These are phyloP conservation scores for Oscheius onirici DNA, from an alignment of 2,888 invertebrate genomes.

Conservation along the genomic window DNA sequence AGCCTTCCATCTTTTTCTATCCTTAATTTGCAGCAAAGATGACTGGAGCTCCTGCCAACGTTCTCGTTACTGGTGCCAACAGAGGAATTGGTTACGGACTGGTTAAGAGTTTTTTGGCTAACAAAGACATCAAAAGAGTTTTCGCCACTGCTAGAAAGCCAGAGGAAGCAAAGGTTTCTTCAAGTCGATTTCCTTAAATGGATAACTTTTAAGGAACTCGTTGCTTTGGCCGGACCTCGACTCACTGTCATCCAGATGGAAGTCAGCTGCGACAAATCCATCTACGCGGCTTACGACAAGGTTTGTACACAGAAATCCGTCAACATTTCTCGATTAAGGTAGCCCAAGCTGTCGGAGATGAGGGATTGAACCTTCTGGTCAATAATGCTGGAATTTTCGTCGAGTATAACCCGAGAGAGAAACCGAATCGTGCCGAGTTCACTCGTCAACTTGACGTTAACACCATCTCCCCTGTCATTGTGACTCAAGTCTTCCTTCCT, in stretches of 20 bases:
- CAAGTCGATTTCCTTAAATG: too few species aligned
- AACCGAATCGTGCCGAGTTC: constrained; percentile 75
- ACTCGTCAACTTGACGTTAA: constrained; percentile 81
- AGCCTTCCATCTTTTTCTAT: neutral
- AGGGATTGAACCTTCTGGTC: constrained; percentile 40
- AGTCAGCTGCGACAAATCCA: constrained; percentile 36
- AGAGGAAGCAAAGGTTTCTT: constrained; percentile 19
- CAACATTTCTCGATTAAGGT: constrained; percentile 13
- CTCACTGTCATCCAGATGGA: constrained; percentile 42
- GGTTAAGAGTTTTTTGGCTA: constrained; percentile 21
- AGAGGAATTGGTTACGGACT: constrained; percentile 31
- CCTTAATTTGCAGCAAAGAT: neutral
- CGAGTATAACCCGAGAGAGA: neutral
- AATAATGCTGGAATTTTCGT: constrained; percentile 33
- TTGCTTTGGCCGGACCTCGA: constrained; percentile 29
- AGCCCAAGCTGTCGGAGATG: constrained; percentile 39
- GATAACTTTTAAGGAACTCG: constrained; percentile 33
- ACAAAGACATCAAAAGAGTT: constrained; percentile 29
- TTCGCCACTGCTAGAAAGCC: constrained; percentile 28
- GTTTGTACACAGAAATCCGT: neutral
- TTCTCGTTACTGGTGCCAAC: constrained; percentile 33
- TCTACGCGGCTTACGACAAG: constrained; percentile 26
- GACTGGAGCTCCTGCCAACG: constrained; percentile 9
- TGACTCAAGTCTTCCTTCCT: constrained; percentile 45
- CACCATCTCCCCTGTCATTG: constrained; percentile 72